Percentiles rank a stretch among this genome's conserved stretches.
Conservation (phyloP, 2,797 vertebrate species). For the Chaunax sp. region DNA sequence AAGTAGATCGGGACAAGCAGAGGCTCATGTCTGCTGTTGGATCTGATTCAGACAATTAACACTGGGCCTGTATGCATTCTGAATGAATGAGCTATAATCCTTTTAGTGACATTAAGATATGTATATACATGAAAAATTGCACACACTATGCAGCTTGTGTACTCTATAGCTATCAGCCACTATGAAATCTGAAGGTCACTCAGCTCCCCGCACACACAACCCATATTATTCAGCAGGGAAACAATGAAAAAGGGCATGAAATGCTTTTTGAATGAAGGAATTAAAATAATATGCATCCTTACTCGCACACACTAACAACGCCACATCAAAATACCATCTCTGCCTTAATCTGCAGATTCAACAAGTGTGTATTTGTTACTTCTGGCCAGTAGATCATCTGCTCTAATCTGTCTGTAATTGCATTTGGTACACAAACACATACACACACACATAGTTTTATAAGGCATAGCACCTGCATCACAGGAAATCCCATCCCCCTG, state of each 20-base stretch:
- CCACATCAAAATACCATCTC: constrained; percentile 2
- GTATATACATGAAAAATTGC: background rate
- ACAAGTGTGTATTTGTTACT: constrained; percentile 44
- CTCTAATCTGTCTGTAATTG: constrained; percentile 68
- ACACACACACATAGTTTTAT: constrained; percentile 21
- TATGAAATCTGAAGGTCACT: constrained; percentile 19
- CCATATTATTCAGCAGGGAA: constrained; percentile 4
- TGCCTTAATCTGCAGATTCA: constrained; percentile 42
- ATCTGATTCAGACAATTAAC: constrained; percentile 20
- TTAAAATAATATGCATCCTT: background rate
- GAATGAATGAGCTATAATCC: constrained; percentile 19
- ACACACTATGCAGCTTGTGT: background rate
- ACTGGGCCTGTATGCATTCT: background rate
- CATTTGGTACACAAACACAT: constrained; percentile 38
- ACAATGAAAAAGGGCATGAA: background rate
- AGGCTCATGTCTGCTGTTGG: constrained; percentile 5
- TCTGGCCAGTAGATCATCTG: constrained; percentile 39
- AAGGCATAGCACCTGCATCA: constrained; percentile 47
- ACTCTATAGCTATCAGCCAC: constrained; percentile 5
- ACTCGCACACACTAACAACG: background rate
- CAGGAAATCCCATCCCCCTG: constrained; percentile 47
- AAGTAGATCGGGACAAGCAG: background rate
- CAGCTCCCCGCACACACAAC: background rate
- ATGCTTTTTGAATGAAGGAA: background rate
- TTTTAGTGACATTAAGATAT: constrained; percentile 22